Evolutionary conservation across 2,797 vertebrate species (phyloP), one percentile per base, ranked within the genome.

Genomic region (Anguilla megastoma): DNA sequence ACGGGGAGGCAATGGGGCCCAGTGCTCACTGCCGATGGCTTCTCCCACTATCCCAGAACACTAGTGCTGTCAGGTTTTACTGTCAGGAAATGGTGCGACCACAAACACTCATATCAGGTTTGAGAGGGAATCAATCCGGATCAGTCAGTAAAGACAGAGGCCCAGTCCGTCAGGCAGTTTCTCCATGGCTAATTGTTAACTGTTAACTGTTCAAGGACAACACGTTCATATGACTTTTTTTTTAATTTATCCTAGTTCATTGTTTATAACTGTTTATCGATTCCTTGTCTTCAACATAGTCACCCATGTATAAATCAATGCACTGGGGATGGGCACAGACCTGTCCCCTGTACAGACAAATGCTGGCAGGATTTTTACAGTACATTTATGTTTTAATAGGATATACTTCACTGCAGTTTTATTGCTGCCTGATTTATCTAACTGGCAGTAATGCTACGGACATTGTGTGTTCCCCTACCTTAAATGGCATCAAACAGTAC

Each of bases 31-130:
- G 84, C 84, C 36, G 50, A 80, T 18, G 52, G 84, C 48, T 86
- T 27, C 85, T 80, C 16, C 54, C 80, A 79, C 85, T 88, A 87
- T 85, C 52, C 1, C 1, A 63, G 87, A 85, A 88, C 88, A 58
- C 85, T 5, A 36, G 21, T 45, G 33, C 50, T 63, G 89, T 88
- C 80, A 83, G 88, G 56, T 89, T 90, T 91, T 89, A 90, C 85
- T 83, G 85, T 87, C 87, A 89, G 90, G 88, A 91, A 91, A 89
- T 9, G 27, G 63, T 56, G 71, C 30, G 56, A 84, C 60, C 86
- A 89, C 87, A 90, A 90, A 88, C 85, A 66, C 85, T 87, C 86
- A 89, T 41, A 74, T 80, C 41, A 41, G 27, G 36, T 36, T 79
- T 21, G 45, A 74, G n/a, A 83, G 10, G 50, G 69, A 85, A 71